Conservation (phyloP, 2,113 vertebrate species). For the Psilopogon haemacephalus region DNA sequence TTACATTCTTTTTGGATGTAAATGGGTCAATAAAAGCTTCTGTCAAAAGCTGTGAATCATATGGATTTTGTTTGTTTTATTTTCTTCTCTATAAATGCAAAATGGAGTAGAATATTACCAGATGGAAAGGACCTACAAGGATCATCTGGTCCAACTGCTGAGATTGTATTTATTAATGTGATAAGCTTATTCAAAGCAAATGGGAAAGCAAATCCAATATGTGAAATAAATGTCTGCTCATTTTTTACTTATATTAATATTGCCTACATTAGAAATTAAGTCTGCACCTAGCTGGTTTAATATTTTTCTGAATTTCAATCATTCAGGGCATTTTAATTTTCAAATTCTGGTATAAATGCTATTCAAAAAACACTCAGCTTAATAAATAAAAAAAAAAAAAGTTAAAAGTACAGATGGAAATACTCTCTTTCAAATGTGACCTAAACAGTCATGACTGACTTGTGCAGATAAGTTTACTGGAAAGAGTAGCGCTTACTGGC, state of each 20-base stretch:
- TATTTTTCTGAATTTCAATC: not conserved
- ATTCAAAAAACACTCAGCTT: not conserved
- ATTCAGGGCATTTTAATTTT: not conserved
- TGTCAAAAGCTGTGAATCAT: not conserved
- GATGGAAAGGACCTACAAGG: not conserved
- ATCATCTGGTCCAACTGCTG: not conserved
- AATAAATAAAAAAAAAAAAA: not conserved
- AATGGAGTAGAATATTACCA: not conserved
- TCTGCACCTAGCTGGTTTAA: not conserved
- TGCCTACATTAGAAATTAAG: not conserved
- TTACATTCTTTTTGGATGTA: not conserved
- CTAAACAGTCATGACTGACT: not conserved
- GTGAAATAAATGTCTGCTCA: not conserved
- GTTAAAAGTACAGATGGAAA: not conserved
- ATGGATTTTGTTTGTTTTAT: not conserved
- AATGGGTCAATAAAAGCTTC: not conserved
- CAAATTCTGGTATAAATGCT: not conserved
- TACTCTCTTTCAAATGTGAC: not conserved
- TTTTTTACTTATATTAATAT: not conserved
- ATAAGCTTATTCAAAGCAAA: not conserved
- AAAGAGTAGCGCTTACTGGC: not conserved
- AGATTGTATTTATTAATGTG: not conserved
- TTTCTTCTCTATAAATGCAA: not conserved
- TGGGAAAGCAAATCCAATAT: not conserved
- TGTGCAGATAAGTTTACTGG: not conserved